Percentiles rank a stretch among this genome's conserved stretches.
phyloP scores from a whole-genome alignment of 2,797 vertebrate species.

The Gadopsis marmoratus region DNA sequence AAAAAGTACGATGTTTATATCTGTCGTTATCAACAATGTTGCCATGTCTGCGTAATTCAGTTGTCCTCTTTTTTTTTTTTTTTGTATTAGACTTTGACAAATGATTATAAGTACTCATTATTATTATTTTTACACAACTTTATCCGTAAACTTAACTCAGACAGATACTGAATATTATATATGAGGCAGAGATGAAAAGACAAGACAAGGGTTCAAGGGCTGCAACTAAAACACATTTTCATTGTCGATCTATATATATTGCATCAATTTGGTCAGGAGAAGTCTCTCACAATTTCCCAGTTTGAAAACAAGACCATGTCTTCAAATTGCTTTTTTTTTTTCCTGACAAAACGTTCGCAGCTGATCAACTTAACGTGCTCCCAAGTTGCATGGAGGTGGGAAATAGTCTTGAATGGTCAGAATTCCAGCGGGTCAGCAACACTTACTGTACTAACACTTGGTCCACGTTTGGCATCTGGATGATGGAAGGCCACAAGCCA shows the following conservation, averaged over 20 bases:
- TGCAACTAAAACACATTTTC: too few relatives aligned
- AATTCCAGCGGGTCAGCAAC: neutral
- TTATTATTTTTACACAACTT: too few relatives aligned
- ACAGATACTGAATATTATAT: too few relatives aligned
- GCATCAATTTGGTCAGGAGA: neutral
- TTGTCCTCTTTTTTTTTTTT: too few relatives aligned
- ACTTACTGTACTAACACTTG: neutral
- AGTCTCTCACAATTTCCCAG: neutral
- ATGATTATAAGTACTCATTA: too few relatives aligned
- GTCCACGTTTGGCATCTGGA: neutral
- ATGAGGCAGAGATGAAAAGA: too few relatives aligned
- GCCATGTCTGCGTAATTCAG: too few relatives aligned
- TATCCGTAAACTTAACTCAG: too few relatives aligned
- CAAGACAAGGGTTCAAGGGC: too few relatives aligned
- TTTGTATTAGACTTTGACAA: too few relatives aligned
- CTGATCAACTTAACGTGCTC: neutral
- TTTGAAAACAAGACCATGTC: neutral
- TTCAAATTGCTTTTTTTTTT: neutral
- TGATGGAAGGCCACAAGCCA: neutral
- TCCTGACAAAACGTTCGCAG: fast-evolving
- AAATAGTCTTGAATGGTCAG: neutral
- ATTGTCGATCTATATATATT: neutral
- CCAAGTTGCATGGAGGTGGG: neutral
- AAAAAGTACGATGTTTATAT: too few relatives aligned
- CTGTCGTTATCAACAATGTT: too few relatives aligned